A percentile compares a stretch with the other conserved stretches of the same genome.
Evolutionary conservation across 2,888 invertebrate species (phyloP).

Genomic region (Aelia acuminata): DNA sequence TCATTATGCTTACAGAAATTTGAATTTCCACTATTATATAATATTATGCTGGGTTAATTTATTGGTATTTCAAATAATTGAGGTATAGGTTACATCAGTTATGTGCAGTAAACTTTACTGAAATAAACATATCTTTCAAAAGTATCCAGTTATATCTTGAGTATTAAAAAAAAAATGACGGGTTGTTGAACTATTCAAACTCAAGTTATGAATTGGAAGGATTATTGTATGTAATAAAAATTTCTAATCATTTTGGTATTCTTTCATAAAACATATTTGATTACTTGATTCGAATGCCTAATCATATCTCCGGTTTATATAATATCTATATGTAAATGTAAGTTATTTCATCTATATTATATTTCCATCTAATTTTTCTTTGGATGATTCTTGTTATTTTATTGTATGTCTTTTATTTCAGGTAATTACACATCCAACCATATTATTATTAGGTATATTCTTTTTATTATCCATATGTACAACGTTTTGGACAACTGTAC

Average conservation of each 20-base stretch:
- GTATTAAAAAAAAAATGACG: not conserved
- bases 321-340: not conserved
- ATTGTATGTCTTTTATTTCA: too few species aligned
- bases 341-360: too few species aligned
- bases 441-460: too few species aligned
- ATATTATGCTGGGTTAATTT: not conserved
- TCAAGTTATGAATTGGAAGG: not conserved
- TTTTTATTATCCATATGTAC: too few species aligned
- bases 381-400: too few species aligned
- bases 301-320: not conserved
- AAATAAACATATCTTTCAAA: not conserved
- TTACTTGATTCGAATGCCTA: not conserved
- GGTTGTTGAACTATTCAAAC: not conserved
- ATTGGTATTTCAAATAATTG: not conserved
- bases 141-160: not conserved
- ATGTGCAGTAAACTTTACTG: not conserved
- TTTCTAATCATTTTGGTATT: not conserved
- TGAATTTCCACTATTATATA: not conserved
- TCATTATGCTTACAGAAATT: not conserved
- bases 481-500: too few species aligned
- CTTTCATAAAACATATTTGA: not conserved
- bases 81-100: not conserved
- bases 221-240: not conserved
- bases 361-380: too few species aligned
- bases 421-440: too few species aligned